Percentiles rank a stretch among this genome's conserved stretches.
These are phyloP conservation scores for Clinocottus analis DNA, from an alignment of 2,113 vertebrate species.

Conservation along the genomic window DNA sequence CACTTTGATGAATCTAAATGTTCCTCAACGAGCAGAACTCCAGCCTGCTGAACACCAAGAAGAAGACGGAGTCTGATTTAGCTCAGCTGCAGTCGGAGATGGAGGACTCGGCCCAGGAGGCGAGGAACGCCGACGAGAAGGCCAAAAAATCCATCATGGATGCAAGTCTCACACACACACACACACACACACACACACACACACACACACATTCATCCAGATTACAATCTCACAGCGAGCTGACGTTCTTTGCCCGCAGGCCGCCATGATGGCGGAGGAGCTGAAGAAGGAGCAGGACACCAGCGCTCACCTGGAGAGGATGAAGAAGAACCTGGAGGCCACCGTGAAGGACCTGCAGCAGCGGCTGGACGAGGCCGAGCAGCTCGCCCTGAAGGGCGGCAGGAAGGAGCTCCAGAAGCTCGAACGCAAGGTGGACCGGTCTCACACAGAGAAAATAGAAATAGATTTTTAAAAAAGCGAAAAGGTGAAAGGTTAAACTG, in stretches of 20 bases:
- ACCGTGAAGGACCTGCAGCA: slow-evolving; percentile 59
- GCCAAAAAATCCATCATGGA: slow-evolving; percentile 74
- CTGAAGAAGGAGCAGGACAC: slow-evolving; percentile 91
- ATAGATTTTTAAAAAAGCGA: no score
- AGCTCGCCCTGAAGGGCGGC: slow-evolving; percentile 49
- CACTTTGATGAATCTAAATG: background rate
- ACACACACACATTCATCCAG: background rate
- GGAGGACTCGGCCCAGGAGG: slow-evolving; percentile 68
- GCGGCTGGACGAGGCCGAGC: slow-evolving; percentile 59
- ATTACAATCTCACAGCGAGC: slow-evolving; percentile 16
- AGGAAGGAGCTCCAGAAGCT: slow-evolving; percentile 66
- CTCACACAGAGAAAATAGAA: no score
- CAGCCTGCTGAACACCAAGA: slow-evolving; percentile 64
- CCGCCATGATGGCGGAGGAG: slow-evolving; percentile 88
- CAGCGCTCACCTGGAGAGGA: slow-evolving; percentile 86
- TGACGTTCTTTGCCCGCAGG: slow-evolving; percentile 54
- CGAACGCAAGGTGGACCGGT: slow-evolving; percentile 47
- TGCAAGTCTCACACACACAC: slow-evolving; percentile 41
- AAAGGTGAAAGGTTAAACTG: no score
- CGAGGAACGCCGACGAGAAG: slow-evolving; percentile 66
- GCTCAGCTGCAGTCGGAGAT: slow-evolving; percentile 67
- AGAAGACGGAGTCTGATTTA: slow-evolving; percentile 69
- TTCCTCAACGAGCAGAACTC: slow-evolving; percentile 56
- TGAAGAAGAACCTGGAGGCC: slow-evolving; percentile 63
- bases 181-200: background rate